These are phyloP conservation scores for Patiria miniata DNA, from an alignment of 35 echinoderm and acorn worm species.

Conservation along the genomic window DNA sequence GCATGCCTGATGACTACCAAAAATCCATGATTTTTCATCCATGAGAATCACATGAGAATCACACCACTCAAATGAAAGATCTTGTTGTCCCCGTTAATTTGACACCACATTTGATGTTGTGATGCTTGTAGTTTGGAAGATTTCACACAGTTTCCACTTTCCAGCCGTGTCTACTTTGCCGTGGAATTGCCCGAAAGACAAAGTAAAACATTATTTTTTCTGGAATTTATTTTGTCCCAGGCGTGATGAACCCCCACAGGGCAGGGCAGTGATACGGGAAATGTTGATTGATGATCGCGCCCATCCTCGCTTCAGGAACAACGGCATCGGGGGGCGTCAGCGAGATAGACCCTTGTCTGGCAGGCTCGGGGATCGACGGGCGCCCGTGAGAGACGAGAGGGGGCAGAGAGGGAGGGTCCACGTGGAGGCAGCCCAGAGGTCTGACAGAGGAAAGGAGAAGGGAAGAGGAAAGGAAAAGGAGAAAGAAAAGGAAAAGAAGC, in stretches of 20 bases:
- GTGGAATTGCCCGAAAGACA: neutral
- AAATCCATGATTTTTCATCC: too few species aligned
- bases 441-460: neutral
- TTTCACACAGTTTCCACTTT: too few species aligned
- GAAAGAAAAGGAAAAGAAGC: slow-evolving; percentile 19
- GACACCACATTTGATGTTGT: too few species aligned
- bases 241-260: neutral
- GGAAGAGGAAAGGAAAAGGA: neutral
- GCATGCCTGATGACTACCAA: too few species aligned
- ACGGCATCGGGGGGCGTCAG: neutral
- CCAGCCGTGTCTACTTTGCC: too few species aligned
- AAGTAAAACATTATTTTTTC: neutral
- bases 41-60: too few species aligned
- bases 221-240: neutral
- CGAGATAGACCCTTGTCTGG: neutral
- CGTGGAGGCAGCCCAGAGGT: neutral
- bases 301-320: neutral
- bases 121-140: too few species aligned
- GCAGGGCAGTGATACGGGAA: neutral
- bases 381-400: too few species aligned
- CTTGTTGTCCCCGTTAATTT: too few species aligned
- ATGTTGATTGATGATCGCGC: neutral
- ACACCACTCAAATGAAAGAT: too few species aligned
- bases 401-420: neutral
- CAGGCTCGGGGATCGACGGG: too few species aligned